These are phyloP conservation scores for Hiodon alosoides DNA, from an alignment of 2,113 vertebrate genomes.

Conservation along the genomic window DNA sequence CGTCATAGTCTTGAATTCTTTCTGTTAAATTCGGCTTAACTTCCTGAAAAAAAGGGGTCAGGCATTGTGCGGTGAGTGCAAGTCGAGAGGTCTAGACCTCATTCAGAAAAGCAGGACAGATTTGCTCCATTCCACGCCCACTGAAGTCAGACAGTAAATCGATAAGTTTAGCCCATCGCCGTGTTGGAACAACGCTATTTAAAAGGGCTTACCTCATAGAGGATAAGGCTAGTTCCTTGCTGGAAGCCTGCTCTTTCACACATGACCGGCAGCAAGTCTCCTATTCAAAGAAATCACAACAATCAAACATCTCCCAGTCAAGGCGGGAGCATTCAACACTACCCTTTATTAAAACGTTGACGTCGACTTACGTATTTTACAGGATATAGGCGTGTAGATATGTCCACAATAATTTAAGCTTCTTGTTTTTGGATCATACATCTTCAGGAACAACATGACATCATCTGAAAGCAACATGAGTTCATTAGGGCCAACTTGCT, in stretches of 20 bases:
- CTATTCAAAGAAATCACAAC: slow-evolving; percentile 52
- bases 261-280: slow-evolving; percentile 98
- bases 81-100: neutral
- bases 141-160: too few species aligned
- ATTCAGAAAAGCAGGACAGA: too few species aligned
- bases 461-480: slow-evolving; percentile 69
- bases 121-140: too few species aligned
- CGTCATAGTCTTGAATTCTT: slow-evolving; percentile 98
- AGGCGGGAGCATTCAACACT: neutral
- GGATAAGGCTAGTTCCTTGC: slow-evolving; percentile 99
- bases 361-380: slow-evolving; percentile 93
- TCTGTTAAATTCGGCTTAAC: slow-evolving; percentile 99
- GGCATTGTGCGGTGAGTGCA: too few species aligned
- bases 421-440: slow-evolving; percentile 98
- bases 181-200: neutral
- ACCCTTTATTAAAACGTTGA: neutral
- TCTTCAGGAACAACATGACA: slow-evolving; percentile 98
- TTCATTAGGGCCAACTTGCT: too few species aligned
- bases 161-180: neutral
- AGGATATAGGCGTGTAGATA: slow-evolving; percentile 99
- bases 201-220: slow-evolving; percentile 85
- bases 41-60: slow-evolving; percentile 71
- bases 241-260: slow-evolving; percentile 99
- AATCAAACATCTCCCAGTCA: neutral
- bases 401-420: slow-evolving; percentile 99